Percentiles rank a stretch among this genome's conserved stretches.
Evolutionary conservation across 1,140 invertebrate species (phyloP).

Genomic region (Homarus americanus): DNA sequence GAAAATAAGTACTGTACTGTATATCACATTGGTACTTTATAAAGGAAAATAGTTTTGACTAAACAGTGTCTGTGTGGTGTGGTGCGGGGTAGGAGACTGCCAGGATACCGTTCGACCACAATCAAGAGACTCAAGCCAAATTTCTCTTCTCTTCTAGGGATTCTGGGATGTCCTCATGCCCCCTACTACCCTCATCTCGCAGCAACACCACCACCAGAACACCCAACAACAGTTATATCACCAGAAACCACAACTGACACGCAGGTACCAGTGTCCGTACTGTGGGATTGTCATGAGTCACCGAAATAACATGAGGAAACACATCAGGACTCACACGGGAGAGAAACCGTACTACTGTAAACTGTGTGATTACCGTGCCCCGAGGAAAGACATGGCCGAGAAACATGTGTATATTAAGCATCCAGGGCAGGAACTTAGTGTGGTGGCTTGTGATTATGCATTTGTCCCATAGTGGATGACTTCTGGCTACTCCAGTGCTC

Average conservation of each 20-base stretch:
- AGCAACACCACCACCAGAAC: slow-evolving; percentile 23
- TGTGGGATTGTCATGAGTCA: slow-evolving; percentile 58
- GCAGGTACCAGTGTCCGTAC: slow-evolving; percentile 51
- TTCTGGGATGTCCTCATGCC: slow-evolving; percentile 61
- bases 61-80: too few species aligned
- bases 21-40: too few species aligned
- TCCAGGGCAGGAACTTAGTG: slow-evolving; percentile 36
- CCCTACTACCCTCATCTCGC: slow-evolving; percentile 20
- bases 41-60: too few species aligned
- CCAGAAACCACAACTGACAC: slow-evolving; percentile 37
- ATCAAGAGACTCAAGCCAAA: slow-evolving; percentile 33
- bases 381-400: slow-evolving; percentile 63
- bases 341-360: slow-evolving; percentile 59
- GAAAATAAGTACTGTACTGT: too few species aligned
- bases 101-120: neutral
- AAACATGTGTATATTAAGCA: slow-evolving; percentile 63
- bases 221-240: slow-evolving; percentile 32
- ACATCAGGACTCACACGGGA: slow-evolving; percentile 60
- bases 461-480: neutral
- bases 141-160: slow-evolving; percentile 67
- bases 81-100: neutral
- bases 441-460: slow-evolving; percentile 35
- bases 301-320: slow-evolving; percentile 66
- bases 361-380: slow-evolving; percentile 52
- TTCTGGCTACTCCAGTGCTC: too few species aligned